Conservation (phyloP, 2,888 invertebrate genomes). For the Amorpha juglandis region DNA sequence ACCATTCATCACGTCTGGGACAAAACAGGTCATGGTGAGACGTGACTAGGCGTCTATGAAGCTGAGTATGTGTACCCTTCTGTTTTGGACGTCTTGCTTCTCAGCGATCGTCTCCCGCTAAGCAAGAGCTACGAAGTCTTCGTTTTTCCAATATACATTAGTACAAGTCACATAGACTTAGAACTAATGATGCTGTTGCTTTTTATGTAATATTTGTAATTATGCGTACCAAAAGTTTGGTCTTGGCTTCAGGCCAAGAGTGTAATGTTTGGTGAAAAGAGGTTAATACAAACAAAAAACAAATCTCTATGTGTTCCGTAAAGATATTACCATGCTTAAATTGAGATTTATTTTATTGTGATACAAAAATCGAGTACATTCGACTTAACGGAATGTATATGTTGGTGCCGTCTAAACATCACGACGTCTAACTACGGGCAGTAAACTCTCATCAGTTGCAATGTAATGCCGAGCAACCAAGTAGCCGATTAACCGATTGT, state of each 20-base stretch:
- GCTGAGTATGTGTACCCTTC: background rate
- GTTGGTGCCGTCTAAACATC: too few relatives aligned
- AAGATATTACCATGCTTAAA: background rate
- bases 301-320: background rate
- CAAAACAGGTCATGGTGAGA: slow-evolving; percentile 18
- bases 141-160: background rate
- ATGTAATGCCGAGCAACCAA: too few relatives aligned
- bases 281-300: slow-evolving; percentile 10
- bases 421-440: too few relatives aligned
- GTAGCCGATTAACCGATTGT: too few relatives aligned
- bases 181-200: background rate
- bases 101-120: background rate
- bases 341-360: background rate
- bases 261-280: background rate
- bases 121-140: background rate
- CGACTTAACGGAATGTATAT: background rate
- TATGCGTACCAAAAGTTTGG: slow-evolving; percentile 10
- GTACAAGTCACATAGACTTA: too few relatives aligned
- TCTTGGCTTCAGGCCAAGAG: slow-evolving; percentile 6
- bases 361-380: background rate
- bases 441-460: too few relatives aligned
- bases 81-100: background rate
- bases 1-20: slow-evolving; percentile 19
- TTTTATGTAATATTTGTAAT: slow-evolving; percentile 13
- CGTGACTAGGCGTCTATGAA: slow-evolving; percentile 10